A percentile compares a stretch with the other conserved stretches of the same genome.
Conservation (phyloP, 2,888 invertebrate genomes). For the Andricus curvator region DNA sequence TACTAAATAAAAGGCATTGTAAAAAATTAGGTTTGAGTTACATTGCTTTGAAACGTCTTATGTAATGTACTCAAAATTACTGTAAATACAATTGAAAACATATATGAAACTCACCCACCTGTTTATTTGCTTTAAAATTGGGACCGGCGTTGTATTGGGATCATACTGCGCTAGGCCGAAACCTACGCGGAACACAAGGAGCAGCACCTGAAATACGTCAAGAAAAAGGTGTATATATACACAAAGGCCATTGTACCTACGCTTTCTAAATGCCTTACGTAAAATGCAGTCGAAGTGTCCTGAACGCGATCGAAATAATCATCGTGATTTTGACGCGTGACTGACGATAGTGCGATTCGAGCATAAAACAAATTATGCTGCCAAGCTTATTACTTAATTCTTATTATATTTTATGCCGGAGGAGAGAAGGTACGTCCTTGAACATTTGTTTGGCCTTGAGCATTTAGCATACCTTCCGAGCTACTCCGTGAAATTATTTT, state of each 20-base stretch:
- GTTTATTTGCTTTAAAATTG: slow-evolving; percentile 93
- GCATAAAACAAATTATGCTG: too few relatives aligned
- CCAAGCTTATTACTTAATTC: not conserved
- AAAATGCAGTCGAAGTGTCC: slow-evolving; percentile 27
- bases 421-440: not conserved
- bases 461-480: not conserved
- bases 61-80: too few relatives aligned
- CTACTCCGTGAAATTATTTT: not conserved
- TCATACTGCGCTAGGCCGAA: slow-evolving; percentile 67
- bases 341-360: too few relatives aligned
- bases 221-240: slow-evolving; percentile 17
- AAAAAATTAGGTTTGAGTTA: too few relatives aligned
- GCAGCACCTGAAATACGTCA: slow-evolving; percentile 62
- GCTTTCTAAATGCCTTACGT: slow-evolving; percentile 37
- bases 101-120: slow-evolving; percentile 70
- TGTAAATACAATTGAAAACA: not conserved
- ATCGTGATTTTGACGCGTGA: not conserved
- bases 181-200: slow-evolving; percentile 62
- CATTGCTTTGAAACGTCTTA: too few relatives aligned
- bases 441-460: not conserved
- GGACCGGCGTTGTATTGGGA: slow-evolving; percentile 83
- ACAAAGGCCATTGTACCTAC: slow-evolving; percentile 10
- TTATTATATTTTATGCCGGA: not conserved
- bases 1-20: too few relatives aligned
- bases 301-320: slow-evolving; percentile 11